Conservation (phyloP, 2,113 vertebrate species). For the Lucifuga dentata region DNA sequence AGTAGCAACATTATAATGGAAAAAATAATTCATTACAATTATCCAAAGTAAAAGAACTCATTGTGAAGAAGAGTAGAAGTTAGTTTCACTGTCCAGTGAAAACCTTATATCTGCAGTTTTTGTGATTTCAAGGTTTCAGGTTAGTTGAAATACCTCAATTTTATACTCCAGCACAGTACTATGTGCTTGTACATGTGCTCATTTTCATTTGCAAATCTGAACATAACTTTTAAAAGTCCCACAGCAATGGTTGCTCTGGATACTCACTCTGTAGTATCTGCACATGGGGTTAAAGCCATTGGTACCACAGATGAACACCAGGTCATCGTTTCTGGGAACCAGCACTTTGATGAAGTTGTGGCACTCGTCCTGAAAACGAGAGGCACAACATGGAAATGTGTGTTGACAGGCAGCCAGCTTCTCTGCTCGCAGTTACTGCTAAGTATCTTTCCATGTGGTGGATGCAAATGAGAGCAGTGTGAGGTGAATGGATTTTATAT, state of each 20-base stretch:
- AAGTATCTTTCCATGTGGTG: not conserved
- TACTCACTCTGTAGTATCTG: slow-evolving; percentile 95
- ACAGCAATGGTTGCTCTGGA: not conserved
- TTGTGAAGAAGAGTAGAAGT: too few species aligned
- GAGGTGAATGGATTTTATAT: not conserved
- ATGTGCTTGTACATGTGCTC: too few species aligned
- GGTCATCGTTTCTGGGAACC: slow-evolving; percentile 96
- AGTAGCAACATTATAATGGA: too few species aligned
- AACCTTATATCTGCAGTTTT: too few species aligned
- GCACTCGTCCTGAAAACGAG: slow-evolving; percentile 91
- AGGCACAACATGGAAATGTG: not conserved
- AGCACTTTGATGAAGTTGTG: slow-evolving; percentile 99
- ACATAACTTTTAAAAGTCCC: not conserved
- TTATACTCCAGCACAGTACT: too few species aligned
- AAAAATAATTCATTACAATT: too few species aligned
- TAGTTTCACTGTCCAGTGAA: too few species aligned
- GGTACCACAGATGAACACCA: slow-evolving; percentile 98
- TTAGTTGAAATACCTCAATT: too few species aligned
- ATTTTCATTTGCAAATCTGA: slow-evolving; percentile 20
- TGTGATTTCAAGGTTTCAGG: too few species aligned
- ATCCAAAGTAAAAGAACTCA: too few species aligned
- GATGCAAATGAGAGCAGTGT: slow-evolving; percentile 12
- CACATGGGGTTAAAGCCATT: slow-evolving; percentile 99
- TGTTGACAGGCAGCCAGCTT: slow-evolving; percentile 10
- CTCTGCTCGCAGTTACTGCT: not conserved